phyloP scores from a whole-genome alignment of 2,113 vertebrate genomes.

The Gallinago undulata region DNA sequence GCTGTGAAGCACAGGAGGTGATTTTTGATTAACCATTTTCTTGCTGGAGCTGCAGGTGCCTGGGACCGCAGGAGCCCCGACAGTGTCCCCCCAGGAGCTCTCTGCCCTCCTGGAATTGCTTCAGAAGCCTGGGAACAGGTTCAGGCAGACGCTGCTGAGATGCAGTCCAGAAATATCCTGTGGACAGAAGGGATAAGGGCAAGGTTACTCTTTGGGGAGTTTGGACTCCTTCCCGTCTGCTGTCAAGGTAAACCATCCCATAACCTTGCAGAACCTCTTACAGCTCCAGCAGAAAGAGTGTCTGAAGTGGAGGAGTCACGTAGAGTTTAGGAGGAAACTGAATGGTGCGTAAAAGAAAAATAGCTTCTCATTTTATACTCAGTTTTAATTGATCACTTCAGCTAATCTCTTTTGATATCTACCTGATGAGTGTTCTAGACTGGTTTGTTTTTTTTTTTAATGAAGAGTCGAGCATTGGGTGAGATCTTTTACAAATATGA shows the following conservation, averaged over 20 bases:
- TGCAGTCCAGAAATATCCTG: not conserved
- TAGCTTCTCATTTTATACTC: not conserved
- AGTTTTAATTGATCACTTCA: not conserved
- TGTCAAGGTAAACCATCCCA: not conserved
- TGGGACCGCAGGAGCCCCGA: not conserved
- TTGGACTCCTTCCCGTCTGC: not conserved
- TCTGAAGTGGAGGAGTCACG: not conserved
- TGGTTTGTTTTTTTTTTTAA: not conserved
- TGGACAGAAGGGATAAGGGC: not conserved
- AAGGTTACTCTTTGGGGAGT: not conserved
- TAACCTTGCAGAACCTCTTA: not conserved
- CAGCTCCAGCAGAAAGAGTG: not conserved
- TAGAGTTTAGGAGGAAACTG: not conserved
- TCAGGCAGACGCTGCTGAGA: not conserved
- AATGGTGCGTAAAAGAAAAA: not conserved
- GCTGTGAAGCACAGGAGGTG: not conserved
- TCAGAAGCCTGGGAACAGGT: not conserved
- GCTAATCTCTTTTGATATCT: not conserved
- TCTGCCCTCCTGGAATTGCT: not conserved
- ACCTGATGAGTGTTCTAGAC: not conserved
- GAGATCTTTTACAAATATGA: not conserved
- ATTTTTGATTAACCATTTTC: not conserved
- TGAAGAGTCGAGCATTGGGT: not conserved
- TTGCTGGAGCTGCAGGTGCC: accelerated
- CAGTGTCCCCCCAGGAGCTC: not conserved